Base-by-base conservation (phyloP, 2,888 invertebrate genomes). In the Tetranychus truncatus region DNA sequence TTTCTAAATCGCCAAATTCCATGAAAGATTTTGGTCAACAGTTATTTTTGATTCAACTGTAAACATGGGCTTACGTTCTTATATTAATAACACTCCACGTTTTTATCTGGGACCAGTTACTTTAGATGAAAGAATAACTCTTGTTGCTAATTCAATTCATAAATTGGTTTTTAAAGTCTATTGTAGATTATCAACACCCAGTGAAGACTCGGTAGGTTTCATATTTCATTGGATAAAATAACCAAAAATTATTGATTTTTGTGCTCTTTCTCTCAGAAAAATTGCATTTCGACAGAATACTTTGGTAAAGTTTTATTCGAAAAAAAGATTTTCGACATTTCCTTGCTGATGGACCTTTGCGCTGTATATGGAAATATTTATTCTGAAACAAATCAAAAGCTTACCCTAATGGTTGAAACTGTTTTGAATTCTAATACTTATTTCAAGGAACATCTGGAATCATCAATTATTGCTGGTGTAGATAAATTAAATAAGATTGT, bases 151-250 rank as follows among this genome's bases (percentile, higher is more conserved):
- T 24, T 69, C 69, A 11, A 69, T 69, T 8, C 69, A 69, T 24
- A 69, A 69, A 69, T 21, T 21, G 20, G 69, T 69, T n/a, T 69
- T 69, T 69, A 69, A 69, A 69, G 69, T 69, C 11, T 69, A 69
- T 24, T 24, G 20, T 69, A 20, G 69, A 20, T 24, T 69, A 11
- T 69, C 69, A 20, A 69, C 69, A 20, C 11, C 20, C 8, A 69
- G 11, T 24, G 69, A 69, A 69, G 34, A 24, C n/a, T 9, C 69
- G 6, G 69, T 69, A 21, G 34, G 69, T 20, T 3, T 55, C 15
- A 55, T 55, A 15, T 55, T 69, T 69, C 18, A 69, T 69, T 69
- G 11, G 20, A 20, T 21, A 20, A 11, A 69, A 20, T 69, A 5
- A 20, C 21, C 69, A 24, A 20, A 69, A 9, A 15, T 15, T 5